These are phyloP conservation scores for Pandion haliaetus DNA, from an alignment of 2,113 vertebrate genomes.

Conservation along the genomic window DNA sequence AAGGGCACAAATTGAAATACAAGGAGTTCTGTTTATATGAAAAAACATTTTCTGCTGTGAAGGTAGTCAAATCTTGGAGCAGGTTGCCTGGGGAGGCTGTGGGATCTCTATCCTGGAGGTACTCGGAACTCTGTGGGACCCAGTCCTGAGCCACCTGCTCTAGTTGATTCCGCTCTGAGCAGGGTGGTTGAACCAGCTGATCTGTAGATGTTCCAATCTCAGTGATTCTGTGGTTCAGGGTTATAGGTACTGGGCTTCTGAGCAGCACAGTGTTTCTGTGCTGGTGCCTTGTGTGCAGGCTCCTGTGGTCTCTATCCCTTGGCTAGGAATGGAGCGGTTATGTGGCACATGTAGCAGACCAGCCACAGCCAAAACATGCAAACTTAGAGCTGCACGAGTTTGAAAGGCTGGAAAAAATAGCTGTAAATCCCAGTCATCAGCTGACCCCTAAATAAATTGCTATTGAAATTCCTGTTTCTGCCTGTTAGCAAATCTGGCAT, in stretches of 20 bases:
- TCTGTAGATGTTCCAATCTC: background rate
- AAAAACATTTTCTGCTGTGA: background rate
- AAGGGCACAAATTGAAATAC: background rate
- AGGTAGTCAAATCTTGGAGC: background rate
- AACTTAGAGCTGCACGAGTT: background rate
- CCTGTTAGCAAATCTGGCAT: background rate
- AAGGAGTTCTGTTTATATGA: background rate
- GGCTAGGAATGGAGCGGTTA: background rate
- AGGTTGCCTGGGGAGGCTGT: background rate
- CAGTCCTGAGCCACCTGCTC: background rate
- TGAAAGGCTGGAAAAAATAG: background rate
- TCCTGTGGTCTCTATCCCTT: background rate
- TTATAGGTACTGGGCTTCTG: background rate
- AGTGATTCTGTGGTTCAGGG: background rate
- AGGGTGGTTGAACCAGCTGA: background rate
- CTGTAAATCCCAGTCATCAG: background rate
- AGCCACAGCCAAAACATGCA: background rate
- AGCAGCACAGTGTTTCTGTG: background rate
- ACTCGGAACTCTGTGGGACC: background rate
- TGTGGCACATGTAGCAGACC: rapidly evolving
- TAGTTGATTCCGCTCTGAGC: background rate
- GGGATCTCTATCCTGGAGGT: background rate
- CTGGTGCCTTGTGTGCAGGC: background rate
- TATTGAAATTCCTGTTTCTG: background rate
- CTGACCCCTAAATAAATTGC: background rate